Base-by-base conservation (phyloP, 2,888 invertebrate genomes). In the Limenitis camilla region DNA sequence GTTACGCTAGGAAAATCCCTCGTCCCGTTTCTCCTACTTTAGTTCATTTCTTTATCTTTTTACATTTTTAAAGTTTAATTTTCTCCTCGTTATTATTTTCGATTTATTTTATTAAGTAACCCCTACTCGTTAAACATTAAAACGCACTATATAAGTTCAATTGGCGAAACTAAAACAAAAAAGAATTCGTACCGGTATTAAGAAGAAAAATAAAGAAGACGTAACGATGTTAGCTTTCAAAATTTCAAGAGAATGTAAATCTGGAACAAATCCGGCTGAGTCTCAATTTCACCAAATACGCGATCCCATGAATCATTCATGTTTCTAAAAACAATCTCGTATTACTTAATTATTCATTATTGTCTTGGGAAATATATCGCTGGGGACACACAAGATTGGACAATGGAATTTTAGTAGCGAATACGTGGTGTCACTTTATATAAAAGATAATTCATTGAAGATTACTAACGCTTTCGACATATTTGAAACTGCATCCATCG, bases 311-410 rank as follows among this genome's bases (percentile, higher is more conserved):
- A 83, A 69, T 85, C 81, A 84, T 74, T 69, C 64, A 60, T 70
- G 76, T 78, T 79, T 82, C 85, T 81, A 82, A 83, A 83, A 79
- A 83, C 77, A 73, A 71, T 76, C 76, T 85, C 84, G 68, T 67
- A 74, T 84, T 79, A 75, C 85, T 69, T 69, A 38, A 45, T 74
- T 72, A 74, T 76, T 76, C 78, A 75, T 60, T 73, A 81, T 78
- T 82, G 81, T 80, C 76, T 81, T 80, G 82, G 79, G 81, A 84
- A 81, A 73, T 68, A 67, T 67, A 58, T 40, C 72, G 73, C 70
- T 66, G 70, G 74, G 76, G 72, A 74, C 74, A 72, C 74, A 71
- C 76, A 74, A 74, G 74, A 79, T 72, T 69, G 81, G 78, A 86
- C 85, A 81, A 85, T 82, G 85, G 84, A 60, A 71, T 78, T 76